Evolutionary conservation across 2,113 vertebrate genomes (phyloP).

Genomic region (Casuarius casuarius): DNA sequence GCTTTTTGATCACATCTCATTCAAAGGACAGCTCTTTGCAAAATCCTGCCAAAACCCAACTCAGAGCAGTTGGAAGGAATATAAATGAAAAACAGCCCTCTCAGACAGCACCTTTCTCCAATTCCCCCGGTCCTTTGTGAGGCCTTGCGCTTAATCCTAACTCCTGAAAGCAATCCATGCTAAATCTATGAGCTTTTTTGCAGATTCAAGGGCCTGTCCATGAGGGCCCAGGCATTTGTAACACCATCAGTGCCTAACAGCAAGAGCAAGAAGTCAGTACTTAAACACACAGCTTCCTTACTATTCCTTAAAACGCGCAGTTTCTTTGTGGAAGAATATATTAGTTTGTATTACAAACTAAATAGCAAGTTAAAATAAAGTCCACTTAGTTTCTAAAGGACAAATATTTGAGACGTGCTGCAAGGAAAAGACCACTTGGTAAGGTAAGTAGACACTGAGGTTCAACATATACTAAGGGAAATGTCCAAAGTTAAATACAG

Average conservation of each 20-base stretch:
- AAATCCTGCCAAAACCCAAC: background rate
- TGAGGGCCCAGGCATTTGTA: background rate
- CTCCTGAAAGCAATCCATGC: background rate
- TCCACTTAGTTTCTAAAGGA: background rate
- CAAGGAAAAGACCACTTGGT: background rate
- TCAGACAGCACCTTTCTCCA: background rate
- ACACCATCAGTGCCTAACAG: background rate
- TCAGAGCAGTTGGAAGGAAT: background rate
- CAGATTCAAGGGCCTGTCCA: background rate
- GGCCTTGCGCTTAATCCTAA: background rate
- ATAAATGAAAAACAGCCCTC: background rate
- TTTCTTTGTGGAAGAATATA: background rate
- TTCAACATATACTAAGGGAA: background rate
- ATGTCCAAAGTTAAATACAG: background rate
- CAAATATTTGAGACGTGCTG: slow-evolving; percentile 46
- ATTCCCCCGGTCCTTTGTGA: background rate
- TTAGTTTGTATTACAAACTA: background rate
- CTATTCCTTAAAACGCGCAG: background rate
- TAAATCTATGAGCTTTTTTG: background rate
- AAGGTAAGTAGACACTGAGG: background rate
- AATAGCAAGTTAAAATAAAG: slow-evolving; percentile 16
- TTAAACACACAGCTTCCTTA: background rate
- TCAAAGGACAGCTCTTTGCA: background rate
- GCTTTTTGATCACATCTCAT: background rate
- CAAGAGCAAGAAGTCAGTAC: background rate